These are phyloP conservation scores for Diphyllodes magnificus DNA, from an alignment of 2,113 vertebrate species.

Conservation along the genomic window DNA sequence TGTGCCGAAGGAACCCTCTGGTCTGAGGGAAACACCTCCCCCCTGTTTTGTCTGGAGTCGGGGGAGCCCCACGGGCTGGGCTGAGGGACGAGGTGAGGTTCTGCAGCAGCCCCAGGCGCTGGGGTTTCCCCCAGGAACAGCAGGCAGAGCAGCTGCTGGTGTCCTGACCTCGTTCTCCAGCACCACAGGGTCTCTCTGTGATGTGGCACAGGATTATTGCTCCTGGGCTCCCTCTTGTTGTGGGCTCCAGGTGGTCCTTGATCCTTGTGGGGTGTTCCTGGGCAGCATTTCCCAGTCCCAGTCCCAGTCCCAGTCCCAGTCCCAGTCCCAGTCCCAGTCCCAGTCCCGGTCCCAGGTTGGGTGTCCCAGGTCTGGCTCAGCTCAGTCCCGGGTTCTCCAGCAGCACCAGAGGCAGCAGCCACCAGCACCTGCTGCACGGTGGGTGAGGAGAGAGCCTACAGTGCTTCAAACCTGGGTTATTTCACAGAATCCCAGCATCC, in stretches of 20 bases:
- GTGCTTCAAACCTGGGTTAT: no score
- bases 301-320: background rate
- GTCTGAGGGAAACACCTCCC: background rate
- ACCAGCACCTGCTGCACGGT: background rate
- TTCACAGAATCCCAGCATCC: background rate
- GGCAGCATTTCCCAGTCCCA: background rate
- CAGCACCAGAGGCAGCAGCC: background rate
- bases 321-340: background rate
- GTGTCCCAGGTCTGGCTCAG: background rate
- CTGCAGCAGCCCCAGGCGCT: background rate
- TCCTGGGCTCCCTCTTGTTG: no score
- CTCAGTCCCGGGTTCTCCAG: background rate
- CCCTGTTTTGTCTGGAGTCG: accelerated
- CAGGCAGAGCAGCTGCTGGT: accelerated
- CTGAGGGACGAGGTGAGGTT: background rate
- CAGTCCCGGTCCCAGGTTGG: background rate
- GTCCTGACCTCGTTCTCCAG: background rate
- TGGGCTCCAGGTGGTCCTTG: accelerated
- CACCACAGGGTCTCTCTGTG: accelerated
- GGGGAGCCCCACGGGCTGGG: accelerated
- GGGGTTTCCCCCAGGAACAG: accelerated
- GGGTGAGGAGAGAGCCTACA: background rate
- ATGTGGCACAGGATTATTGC: background rate
- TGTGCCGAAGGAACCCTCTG: background rate
- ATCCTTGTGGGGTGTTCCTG: background rate